Conservation (phyloP, 2,888 invertebrate genomes). For the Dryobotodes eremita region DNA sequence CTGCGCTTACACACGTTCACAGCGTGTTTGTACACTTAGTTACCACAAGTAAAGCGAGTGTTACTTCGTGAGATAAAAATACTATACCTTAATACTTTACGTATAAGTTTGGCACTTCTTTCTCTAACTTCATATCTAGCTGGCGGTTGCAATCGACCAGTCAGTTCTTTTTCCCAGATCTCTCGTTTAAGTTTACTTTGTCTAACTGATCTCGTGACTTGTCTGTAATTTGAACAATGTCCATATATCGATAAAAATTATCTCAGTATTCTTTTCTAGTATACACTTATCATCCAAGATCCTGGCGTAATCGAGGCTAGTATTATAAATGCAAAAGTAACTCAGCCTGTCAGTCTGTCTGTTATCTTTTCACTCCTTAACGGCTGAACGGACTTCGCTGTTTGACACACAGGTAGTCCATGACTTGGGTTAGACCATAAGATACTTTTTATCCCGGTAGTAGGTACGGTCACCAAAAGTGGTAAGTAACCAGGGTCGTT, state of each 20-base stretch:
- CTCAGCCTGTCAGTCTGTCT: too few relatives aligned
- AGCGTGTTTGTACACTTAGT: not conserved
- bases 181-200: conserved; percentile 70
- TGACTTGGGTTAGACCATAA: not conserved
- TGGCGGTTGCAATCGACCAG: conserved; percentile 72
- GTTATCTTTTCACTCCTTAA: not conserved
- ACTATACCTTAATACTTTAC: conserved; percentile 75
- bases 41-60: not conserved
- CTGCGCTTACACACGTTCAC: not conserved
- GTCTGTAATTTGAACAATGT: conserved; percentile 68
- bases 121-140: conserved; percentile 73
- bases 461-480: too few relatives aligned
- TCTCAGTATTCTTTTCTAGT: not conserved
- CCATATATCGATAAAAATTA: not conserved
- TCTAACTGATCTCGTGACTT: conserved; percentile 66
- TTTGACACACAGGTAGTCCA: not conserved
- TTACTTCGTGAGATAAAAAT: not conserved
- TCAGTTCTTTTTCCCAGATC: conserved; percentile 79
- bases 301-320: not conserved
- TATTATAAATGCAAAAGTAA: not conserved
- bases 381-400: not conserved
- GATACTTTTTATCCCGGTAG: not conserved
- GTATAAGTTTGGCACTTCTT: conserved; percentile 77
- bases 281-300: not conserved
- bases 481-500: too few relatives aligned